Base-by-base conservation (phyloP, 1,140 invertebrate species). In the Drosophila aff. region DNA sequence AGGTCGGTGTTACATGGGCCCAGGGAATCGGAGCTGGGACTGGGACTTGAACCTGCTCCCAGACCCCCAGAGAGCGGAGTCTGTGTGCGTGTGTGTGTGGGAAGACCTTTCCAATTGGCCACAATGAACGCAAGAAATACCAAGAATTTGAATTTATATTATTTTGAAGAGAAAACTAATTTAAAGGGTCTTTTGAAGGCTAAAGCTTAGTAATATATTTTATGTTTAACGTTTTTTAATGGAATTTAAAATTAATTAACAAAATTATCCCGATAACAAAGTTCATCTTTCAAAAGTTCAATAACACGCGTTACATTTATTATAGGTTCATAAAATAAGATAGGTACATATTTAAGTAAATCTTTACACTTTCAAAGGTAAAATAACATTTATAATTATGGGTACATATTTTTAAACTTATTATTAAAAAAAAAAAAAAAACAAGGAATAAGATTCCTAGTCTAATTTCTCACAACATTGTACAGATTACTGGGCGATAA, bases 401-500 rank as follows among this genome's bases (percentile, higher is more conserved):
- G 26, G 9, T 28, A 28, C 9, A 50, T 47, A n/a, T 50, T n/a
- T 28, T 1, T 11, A 13, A 3, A 7, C 49, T 50, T 52, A 31
- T 13, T 33, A 10, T 23, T 23, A 23, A 26, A 28, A 33, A 11
- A 0, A 11, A 18, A 18, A 33, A 52, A 52, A 18, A 18, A 33
- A 33, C 0, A 18, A 33, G 8, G 10, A 50, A 5, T 38, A 15
- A 6, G 4, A 4, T 16, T 33, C 16, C 31, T 40, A 18, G 2
- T 16, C 33, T 69, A 79, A 50, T 26, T 73, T 60, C 66, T 76
- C 10, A 86, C 46, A 28, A 87, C 40, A 60, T 79, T 73, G 47
- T 86, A 86, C 2, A 59, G 6, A 71, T 72, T 67, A 40, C 75
- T 77, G 1, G 75, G 74, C 1, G 75, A 77, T 23, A 78, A 18